Base-by-base conservation (phyloP, 2,797 vertebrate species). In the Squalus acanthias region DNA sequence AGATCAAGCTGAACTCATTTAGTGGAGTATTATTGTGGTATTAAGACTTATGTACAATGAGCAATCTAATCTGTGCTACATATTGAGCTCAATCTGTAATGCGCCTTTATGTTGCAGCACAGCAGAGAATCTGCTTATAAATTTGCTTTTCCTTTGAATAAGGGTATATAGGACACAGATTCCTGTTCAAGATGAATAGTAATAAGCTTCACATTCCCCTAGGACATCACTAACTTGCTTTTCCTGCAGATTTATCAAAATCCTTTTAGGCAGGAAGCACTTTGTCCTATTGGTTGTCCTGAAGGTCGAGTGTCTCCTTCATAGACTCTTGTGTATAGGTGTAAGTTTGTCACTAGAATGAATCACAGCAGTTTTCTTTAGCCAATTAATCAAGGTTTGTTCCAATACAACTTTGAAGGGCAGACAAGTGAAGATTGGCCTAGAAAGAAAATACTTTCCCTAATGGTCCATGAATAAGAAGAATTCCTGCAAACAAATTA, bases 121-220 rank as follows among this genome's bases (percentile, higher is more conserved):
- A 13, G 17, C 13, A n/a, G 60, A 92, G 10, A n/a, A 65, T 65
- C 33, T 65, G 15, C 33, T 65, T n/a, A 65, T 92, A 63, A 92
- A 92, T 92, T 33, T 92, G 60, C n/a, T 92, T 92, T 92, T 65
- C 60, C 15, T 92, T 63, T 92, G 12, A 92, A 65, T 92, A 92
- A n/a, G 60, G 29, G 29, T 2, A 33, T 26, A 92, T n/a, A 65
- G 57, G 60, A 65, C 15, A 20, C 33, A 7, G 53, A 57, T 89
- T 89, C 26, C 4, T 65, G 89, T 65, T 92, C 33, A 92, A 92
- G 26, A 63, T 91, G 12, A n/a, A 29, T 33, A 13, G 57, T 57
- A 91, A 29, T 10, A 91, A 57, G 26, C 63, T 91, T 89, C 53
- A 60, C 26, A 91, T 65, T 91, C 1, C 53, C 57, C 88, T 20